Evolutionary conservation across 1,140 invertebrate species (phyloP).

Genomic region (Atta cephalotes): DNA sequence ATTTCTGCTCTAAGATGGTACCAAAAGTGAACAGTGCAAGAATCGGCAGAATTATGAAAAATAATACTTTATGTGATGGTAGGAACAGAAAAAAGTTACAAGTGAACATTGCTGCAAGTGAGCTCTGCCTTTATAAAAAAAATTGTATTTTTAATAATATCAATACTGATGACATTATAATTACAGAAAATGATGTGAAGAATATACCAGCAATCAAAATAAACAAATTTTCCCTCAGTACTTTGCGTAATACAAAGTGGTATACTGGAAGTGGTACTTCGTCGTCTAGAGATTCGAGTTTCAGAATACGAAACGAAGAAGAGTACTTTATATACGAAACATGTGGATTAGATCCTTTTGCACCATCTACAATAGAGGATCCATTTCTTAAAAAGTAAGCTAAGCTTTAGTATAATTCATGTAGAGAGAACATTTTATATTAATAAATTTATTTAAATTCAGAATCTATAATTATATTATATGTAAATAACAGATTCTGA

Average conservation of each 20-base stretch:
- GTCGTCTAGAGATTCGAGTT: conserved; percentile 10
- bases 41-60: conserved; percentile 76
- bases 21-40: conserved; percentile 65
- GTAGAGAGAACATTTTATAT: conserved; percentile 12
- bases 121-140: background rate
- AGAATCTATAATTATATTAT: background rate
- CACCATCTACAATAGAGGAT: conserved; percentile 88
- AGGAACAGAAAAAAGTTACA: conserved; percentile 70
- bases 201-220: conserved; percentile 74
- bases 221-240: conserved; percentile 71
- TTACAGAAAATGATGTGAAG: conserved; percentile 60
- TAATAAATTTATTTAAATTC: background rate
- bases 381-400: conserved; percentile 87
- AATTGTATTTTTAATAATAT: conserved; percentile 28
- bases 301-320: conserved; percentile 55
- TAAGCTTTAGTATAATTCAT: background rate
- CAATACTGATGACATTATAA: conserved; percentile 52
- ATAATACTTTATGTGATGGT: conserved; percentile 63
- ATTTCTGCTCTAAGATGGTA: conserved; percentile 9
- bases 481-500: background rate
- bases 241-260: conserved; percentile 12
- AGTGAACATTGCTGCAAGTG: conserved; percentile 41
- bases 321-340: conserved; percentile 23
- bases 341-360: conserved; percentile 87
- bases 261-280: background rate